Base-by-base conservation (phyloP, 2,113 vertebrate genomes). In the Pavo muticus region DNA sequence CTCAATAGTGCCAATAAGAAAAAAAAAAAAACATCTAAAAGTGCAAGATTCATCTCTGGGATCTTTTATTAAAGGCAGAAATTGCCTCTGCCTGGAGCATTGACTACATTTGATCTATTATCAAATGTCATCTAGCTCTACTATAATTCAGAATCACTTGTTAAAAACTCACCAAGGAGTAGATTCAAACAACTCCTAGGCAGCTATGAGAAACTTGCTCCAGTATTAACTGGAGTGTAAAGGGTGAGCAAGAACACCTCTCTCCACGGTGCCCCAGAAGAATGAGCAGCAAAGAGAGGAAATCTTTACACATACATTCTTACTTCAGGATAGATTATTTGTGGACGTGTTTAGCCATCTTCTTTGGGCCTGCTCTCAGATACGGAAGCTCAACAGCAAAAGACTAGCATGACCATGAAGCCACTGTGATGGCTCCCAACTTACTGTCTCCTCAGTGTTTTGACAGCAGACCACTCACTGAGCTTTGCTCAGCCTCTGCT, bases 21-120 rank as follows among this genome's bases (percentile, higher is more conserved):
- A 15, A 29, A 27, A 15, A 27, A 63, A 78, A 87, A 57, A 27
- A 40, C 9, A 72, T 56, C 23, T 83, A 59, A 37, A 91, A 83
- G 52, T 78, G 32, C 23, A 90, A 93, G 78, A 83, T 70, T 45
- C 42, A 25, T 39, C 81, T 79, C 63, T 69, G 59, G 16, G 19
- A 73, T 73, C 54, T 89, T 78, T 48, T 63, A 32, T 69, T 61
- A 82, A 44, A 44, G 44, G 24, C 21, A 75, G 45, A 69, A 87
- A 89, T 50, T 82, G 14, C 21, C 21, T 79, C 63, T 89, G 24
- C 48, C 37, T 63, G 37, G 37, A 84, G 85, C 25, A 67, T 92
- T 75, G 27, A 93, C 14, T 57, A 25, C 50, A 61, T 87, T 95
- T 61, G 65, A 93, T 84, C 61, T 91, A 61, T 84, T 87, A 69